phyloP scores from a whole-genome alignment of 2,888 invertebrate genomes.

The Seira sanloemensis region DNA sequence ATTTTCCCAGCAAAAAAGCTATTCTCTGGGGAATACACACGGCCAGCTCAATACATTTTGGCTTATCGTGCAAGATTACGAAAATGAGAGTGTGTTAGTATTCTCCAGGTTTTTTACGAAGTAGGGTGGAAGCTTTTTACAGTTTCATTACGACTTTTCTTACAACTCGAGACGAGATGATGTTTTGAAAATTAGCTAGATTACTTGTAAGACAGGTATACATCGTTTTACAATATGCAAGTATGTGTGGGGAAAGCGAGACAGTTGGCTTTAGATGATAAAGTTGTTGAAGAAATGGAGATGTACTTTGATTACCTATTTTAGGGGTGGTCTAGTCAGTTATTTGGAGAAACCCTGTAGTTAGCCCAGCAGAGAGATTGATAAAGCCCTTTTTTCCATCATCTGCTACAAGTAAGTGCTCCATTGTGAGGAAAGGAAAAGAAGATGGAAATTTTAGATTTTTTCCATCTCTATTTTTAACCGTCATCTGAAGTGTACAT shows the following conservation, averaged over 20 bases:
- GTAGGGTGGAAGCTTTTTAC: constrained; percentile 62
- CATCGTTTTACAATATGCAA: constrained; percentile 19
- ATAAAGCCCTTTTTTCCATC: constrained; percentile 43
- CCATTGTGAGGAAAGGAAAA: background rate
- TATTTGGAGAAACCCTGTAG: constrained; percentile 72
- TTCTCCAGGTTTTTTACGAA: too few species aligned
- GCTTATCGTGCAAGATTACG: too few species aligned
- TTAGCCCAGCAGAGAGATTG: constrained; percentile 68
- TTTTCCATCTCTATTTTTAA: constrained; percentile 1
- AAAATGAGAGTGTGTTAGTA: too few species aligned
- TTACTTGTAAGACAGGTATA: constrained; percentile 23
- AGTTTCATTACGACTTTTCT: constrained; percentile 67
- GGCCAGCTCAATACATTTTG: too few species aligned
- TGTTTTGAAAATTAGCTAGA: constrained; percentile 41
- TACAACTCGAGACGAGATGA: constrained; percentile 43
- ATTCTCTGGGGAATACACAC: too few species aligned
- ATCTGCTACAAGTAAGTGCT: background rate
- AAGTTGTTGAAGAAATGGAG: constrained; percentile 59
- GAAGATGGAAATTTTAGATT: background rate
- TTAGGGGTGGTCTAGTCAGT: constrained; percentile 73
- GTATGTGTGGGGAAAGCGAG: background rate
- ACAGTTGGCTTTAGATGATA: constrained; percentile 10
- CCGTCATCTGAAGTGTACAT: background rate
- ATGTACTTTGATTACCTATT: constrained; percentile 72
- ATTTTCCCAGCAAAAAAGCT: too few species aligned